These are phyloP conservation scores for Dicerorhinus sumatrensis DNA, from an alignment of 2,113 vertebrate genomes.

Conservation along the genomic window DNA sequence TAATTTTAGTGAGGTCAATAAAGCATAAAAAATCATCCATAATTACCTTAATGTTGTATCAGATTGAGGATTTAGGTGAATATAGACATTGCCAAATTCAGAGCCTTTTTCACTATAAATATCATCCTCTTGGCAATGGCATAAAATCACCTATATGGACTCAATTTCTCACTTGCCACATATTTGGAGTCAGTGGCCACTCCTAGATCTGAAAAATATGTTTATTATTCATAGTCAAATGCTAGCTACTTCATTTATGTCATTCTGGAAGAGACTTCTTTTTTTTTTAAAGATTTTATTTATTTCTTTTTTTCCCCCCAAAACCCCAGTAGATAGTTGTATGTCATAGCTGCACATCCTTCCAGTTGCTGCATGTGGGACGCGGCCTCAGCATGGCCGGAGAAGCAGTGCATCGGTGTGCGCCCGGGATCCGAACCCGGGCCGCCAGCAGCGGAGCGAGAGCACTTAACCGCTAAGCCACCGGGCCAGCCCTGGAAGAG, in stretches of 20 bases:
- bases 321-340: no score
- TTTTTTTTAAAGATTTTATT: no score
- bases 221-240: constrained; percentile 8
- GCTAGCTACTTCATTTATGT: background rate
- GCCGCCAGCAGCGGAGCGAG: no score
- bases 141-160: background rate
- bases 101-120: background rate
- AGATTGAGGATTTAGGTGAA: background rate
- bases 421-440: no score
- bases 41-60: background rate
- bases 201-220: background rate
- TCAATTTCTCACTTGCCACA: background rate
- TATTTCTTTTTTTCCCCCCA: no score
- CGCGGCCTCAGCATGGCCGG: no score
- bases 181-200: constrained; percentile 3
- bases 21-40: constrained; percentile 34
- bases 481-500: no score
- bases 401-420: no score
- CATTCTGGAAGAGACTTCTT: background rate
- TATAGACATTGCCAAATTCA: constrained; percentile 29
- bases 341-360: no score
- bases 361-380: no score
- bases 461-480: no score
- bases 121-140: background rate
- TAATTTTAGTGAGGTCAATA: background rate